Conservation (phyloP, 2,797 vertebrate species). For the Synaphobranchus kaupii region DNA sequence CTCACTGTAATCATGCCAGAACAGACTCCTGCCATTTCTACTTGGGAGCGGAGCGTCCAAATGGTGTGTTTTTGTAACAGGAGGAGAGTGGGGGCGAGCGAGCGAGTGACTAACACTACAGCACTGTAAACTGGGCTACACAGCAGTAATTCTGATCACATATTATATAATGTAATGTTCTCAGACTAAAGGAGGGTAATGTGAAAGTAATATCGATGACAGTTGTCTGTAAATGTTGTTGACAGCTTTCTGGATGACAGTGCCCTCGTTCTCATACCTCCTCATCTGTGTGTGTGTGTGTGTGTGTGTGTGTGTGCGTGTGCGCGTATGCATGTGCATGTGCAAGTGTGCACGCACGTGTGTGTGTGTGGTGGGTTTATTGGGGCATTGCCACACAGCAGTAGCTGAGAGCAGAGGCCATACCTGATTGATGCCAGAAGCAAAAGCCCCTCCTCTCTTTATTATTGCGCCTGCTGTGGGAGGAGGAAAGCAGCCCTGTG, state of each 20-base stretch:
- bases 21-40: conserved; percentile 61
- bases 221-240: conserved; percentile 43
- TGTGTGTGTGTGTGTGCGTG: not conserved
- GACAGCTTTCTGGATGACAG: conserved; percentile 37
- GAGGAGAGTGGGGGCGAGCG: not conserved
- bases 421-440: conserved; percentile 36
- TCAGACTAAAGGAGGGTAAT: conserved; percentile 39
- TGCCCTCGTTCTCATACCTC: conserved; percentile 28
- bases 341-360: conserved; percentile 36
- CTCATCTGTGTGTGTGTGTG: not conserved
- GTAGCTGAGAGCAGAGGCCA: conserved; percentile 40
- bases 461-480: not conserved
- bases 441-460: conserved; percentile 21
- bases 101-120: conserved; percentile 33
- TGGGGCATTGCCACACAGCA: conserved; percentile 48
- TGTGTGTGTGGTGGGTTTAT: conserved; percentile 25
- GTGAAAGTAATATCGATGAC: conserved; percentile 42
- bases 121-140: conserved; percentile 28
- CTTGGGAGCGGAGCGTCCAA: conserved; percentile 40
- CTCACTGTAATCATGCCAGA: conserved; percentile 71
- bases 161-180: conserved; percentile 45
- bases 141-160: conserved; percentile 33
- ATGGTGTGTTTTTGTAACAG: conserved; percentile 8
- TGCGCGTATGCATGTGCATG: conserved; percentile 28
- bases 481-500: not conserved